phyloP scores from a whole-genome alignment of 2,888 invertebrate genomes.

The Ophioninae sp. region DNA sequence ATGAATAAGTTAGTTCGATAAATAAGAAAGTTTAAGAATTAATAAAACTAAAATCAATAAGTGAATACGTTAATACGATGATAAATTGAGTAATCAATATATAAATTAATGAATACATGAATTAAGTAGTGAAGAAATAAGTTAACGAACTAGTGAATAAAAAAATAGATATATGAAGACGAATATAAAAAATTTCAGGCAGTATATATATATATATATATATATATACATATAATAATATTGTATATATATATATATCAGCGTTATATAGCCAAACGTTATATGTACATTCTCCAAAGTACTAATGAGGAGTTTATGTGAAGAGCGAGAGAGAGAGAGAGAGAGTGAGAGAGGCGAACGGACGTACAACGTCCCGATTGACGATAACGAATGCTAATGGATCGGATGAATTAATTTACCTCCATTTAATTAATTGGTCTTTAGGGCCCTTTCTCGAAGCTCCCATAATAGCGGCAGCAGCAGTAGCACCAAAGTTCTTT shows the following conservation, averaged over 20 bases:
- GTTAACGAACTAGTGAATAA: too few species aligned
- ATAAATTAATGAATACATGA: too few species aligned
- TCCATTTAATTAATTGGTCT: slow-evolving; percentile 78
- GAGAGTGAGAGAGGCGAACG: slow-evolving; percentile 62
- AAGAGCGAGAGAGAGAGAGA: neutral
- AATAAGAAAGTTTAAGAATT: too few species aligned
- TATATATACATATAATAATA: slow-evolving; percentile 29
- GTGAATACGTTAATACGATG: too few species aligned
- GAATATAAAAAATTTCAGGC: too few species aligned
- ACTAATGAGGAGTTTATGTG: slow-evolving; percentile 48
- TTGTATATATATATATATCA: neutral
- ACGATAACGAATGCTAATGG: slow-evolving; percentile 79
- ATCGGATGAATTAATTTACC: slow-evolving; percentile 78
- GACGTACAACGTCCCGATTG: slow-evolving; percentile 69
- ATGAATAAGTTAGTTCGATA: neutral
- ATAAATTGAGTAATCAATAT: too few species aligned
- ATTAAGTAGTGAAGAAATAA: too few species aligned
- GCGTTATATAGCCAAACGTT: neutral
- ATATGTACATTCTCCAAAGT: slow-evolving; percentile 15
- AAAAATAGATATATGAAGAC: too few species aligned
- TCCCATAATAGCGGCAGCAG: slow-evolving; percentile 49
- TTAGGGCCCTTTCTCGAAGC: slow-evolving; percentile 61
- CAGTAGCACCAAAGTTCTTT: slow-evolving; percentile 38
- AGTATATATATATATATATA: neutral
- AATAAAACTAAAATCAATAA: too few species aligned